Conservation (phyloP, 2,113 vertebrate species). For the Brachyhypopomus occidentalis region DNA sequence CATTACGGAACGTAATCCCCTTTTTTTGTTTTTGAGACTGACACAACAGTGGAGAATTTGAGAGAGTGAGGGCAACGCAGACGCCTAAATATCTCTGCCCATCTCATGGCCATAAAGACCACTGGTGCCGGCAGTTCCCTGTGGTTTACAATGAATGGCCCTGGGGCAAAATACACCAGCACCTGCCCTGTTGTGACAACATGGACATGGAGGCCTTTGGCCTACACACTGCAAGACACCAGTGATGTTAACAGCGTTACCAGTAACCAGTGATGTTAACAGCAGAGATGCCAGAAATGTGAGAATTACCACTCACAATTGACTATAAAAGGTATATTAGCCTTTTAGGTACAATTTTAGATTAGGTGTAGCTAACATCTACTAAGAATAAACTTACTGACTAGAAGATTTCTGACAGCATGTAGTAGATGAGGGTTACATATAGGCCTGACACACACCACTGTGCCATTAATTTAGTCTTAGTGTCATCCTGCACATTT, state of each 20-base stretch:
- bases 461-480: neutral
- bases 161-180: no score
- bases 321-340: neutral
- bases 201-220: no score
- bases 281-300: neutral
- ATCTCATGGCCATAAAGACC: neutral
- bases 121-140: no score
- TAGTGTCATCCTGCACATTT: neutral
- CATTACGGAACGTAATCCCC: no score
- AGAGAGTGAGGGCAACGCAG: no score
- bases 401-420: constrained; percentile 9
- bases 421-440: neutral
- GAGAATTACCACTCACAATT: neutral
- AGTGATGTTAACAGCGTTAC: no score
- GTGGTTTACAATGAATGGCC: no score
- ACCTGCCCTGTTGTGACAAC: no score
- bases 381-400: constrained; percentile 14
- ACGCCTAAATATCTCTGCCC: neutral
- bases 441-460: no score
- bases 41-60: no score
- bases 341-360: neutral
- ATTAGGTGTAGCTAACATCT: constrained; percentile 18
- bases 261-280: neutral
- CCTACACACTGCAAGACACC: no score
- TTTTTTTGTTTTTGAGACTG: neutral